Conservation (phyloP, 2,888 invertebrate species). For the Polymixis flavicincta region DNA sequence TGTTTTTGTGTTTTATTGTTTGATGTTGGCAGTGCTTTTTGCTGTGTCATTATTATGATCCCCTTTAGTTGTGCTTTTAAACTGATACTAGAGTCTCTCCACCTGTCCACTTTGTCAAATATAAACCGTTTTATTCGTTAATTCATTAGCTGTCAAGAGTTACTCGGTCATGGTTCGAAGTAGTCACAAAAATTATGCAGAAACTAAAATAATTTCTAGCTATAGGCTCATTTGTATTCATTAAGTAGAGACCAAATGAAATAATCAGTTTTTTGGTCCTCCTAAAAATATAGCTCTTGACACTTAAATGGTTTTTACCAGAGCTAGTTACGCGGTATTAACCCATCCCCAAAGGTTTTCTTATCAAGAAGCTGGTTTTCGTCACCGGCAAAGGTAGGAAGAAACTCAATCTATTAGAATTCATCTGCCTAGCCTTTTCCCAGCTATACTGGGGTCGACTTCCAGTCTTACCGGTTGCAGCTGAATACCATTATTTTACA, state of each 20-base stretch:
- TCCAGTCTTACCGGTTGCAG: too few species aligned
- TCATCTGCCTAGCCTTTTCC: too few species aligned
- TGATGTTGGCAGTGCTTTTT: conserved; percentile 29
- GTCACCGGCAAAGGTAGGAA: too few species aligned
- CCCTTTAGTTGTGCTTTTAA: conserved; percentile 3
- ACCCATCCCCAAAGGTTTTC: background rate
- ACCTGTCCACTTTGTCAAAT: background rate
- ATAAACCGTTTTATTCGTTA: background rate
- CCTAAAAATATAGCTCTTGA: background rate
- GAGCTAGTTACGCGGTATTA: background rate
- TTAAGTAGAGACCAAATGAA: too few species aligned
- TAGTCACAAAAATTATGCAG: too few species aligned
- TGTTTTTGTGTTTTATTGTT: conserved; percentile 10
- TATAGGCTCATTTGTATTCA: too few species aligned
- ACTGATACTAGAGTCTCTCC: background rate
- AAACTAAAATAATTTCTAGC: too few species aligned
- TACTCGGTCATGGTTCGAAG: background rate
- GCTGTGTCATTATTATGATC: background rate
- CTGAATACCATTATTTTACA: too few species aligned
- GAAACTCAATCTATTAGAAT: too few species aligned
- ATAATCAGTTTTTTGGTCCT: background rate
- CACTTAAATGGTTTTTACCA: background rate
- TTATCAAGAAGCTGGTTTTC: background rate
- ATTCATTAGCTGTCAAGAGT: background rate
- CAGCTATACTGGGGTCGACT: too few species aligned